phyloP scores from a whole-genome alignment of 2,888 invertebrate species.

The Bhutanitis thaidina region DNA sequence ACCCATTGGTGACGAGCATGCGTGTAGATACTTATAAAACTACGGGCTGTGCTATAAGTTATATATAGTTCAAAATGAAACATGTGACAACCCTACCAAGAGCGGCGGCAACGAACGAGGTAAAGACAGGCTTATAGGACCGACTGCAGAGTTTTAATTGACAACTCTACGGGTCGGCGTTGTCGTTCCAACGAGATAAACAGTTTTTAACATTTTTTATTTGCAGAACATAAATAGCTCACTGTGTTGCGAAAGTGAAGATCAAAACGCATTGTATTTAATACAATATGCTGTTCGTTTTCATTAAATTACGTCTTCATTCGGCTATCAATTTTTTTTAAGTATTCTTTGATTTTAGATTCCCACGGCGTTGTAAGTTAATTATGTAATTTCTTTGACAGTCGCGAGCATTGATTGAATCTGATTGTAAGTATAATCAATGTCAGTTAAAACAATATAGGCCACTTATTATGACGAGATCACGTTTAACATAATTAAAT shows the following conservation, averaged over 20 bases:
- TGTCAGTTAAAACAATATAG: constrained; percentile 1
- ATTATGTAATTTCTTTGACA: constrained; percentile 17
- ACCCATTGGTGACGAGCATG: no score
- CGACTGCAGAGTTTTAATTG: constrained; percentile 8
- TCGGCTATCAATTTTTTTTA: not conserved
- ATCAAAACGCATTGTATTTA: constrained; percentile 2
- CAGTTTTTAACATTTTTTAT: not conserved
- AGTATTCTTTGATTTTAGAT: constrained; percentile 1
- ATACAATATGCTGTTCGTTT: constrained; percentile 1
- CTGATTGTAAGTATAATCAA: constrained; percentile 1
- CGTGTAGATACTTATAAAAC: no score
- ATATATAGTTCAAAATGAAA: not conserved
- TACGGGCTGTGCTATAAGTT: no score
- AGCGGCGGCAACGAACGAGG: not conserved
- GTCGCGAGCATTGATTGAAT: not conserved
- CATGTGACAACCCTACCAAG: not conserved
- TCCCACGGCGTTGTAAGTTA: not conserved
- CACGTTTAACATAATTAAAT: not conserved
- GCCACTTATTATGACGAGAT: not conserved
- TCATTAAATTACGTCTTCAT: constrained; percentile 12
- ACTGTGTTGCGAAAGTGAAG: constrained; percentile 1
- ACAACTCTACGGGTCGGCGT: constrained; percentile 11
- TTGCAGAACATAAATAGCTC: not conserved
- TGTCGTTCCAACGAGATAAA: not conserved
- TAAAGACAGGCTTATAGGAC: not conserved